These are phyloP conservation scores for Microctonus aethiopoides DNA, from an alignment of 2,888 invertebrate genomes.

Conservation along the genomic window DNA sequence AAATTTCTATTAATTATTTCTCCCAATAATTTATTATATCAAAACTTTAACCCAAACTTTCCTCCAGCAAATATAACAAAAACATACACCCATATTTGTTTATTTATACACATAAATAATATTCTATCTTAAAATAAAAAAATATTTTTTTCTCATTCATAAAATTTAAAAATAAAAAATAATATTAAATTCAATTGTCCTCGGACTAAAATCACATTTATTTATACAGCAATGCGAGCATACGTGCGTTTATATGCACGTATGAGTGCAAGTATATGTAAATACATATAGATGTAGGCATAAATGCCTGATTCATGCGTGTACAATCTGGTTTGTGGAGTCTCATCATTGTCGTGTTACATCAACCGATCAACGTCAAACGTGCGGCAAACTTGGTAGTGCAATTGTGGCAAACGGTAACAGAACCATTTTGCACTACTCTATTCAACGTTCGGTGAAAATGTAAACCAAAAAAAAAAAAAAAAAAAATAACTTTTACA, in stretches of 20 bases:
- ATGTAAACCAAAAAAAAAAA: not conserved
- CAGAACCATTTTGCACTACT: not conserved
- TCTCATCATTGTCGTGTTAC: constrained; percentile 12
- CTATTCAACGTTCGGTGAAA: not conserved
- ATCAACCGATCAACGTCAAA: constrained; percentile 24
- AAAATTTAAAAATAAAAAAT: not conserved
- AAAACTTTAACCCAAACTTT: no score
- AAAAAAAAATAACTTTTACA: constrained; percentile 6
- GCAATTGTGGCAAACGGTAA: constrained; percentile 17
- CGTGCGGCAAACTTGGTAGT: constrained; percentile 20
- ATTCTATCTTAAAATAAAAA: no score
- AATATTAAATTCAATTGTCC: not conserved
- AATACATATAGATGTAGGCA: not conserved
- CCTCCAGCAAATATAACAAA: no score
- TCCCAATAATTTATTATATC: no score
- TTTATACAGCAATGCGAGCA: no score
- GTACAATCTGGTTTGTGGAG: constrained; percentile 9
- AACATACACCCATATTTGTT: no score
- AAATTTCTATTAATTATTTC: no score
- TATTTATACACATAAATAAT: no score
- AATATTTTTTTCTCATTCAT: no score
- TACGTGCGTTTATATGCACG: not conserved
- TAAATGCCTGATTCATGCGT: no score
- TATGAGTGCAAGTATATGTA: not conserved
- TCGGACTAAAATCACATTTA: not conserved